Base-by-base conservation (phyloP, 2,113 vertebrate species). In the Planiliza haematocheilus region DNA sequence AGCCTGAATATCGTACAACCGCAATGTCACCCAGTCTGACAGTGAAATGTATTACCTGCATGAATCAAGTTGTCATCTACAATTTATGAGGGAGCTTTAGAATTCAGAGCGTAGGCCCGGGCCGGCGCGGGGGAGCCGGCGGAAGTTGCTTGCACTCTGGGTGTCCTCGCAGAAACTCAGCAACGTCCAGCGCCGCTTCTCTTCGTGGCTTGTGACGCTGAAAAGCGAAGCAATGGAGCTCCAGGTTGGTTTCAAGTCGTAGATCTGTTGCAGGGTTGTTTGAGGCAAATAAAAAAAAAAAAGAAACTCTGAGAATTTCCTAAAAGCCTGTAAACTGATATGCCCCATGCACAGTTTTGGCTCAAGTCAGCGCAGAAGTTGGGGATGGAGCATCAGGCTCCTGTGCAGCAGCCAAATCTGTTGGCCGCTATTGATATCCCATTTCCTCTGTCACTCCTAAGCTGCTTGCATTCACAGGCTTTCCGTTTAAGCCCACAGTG, bases 391-490 rank as follows among this genome's bases (percentile, higher is more conserved):
- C 73, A 53, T 74, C 70, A 37, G 68, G 74, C 86, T 51, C 56
- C 77, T 76, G 83, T 64, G 37, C 70, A 7, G 45, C 72, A n/a
- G 89, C 91, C 91, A 89, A 83, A 91, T 82, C 82, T 82, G 84
- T 77, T 89, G 88, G 85, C 85, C 51, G 4, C 84, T 89, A 89
- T 89, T 76, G 91, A 90, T 90, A 92, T 88, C 84, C 89, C 74
- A 86, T 90, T 90, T 88, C 88, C 91, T 84, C 82, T 74, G 82
- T 86, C 85, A 53, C 57, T 74, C 65, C 82, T 85, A 87, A 90
- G 89, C 91, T 81, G 81, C 87, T 90, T 89, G 85, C 87, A 89
- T 92, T 91, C 88, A 65, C 74, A 68, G 61, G 85, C 81, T 87
- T 74, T 74, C 48, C 46, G 16, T 67, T 30, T 87, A 85, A 89